Percentiles rank a stretch among this genome's conserved stretches.
These are phyloP conservation scores for Umimayanthus chanpuru DNA, from an alignment of 92 coral and sea anemone species.

Conservation along the genomic window DNA sequence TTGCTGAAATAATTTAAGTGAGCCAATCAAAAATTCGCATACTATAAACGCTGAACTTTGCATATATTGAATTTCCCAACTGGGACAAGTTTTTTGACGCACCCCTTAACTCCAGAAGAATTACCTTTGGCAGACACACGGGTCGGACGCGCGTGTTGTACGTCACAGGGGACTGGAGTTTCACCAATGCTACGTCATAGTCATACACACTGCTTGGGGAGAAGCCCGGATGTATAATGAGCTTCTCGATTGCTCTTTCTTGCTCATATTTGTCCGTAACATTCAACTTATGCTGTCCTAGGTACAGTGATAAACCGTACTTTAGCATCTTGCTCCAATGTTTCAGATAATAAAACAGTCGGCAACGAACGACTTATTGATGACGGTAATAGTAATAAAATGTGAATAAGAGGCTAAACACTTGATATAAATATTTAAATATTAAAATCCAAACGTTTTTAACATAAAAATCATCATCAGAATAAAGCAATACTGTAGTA, in stretches of 20 bases:
- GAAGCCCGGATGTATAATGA: slow-evolving; percentile 73
- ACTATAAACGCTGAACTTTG: too few relatives aligned
- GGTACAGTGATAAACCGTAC: background rate
- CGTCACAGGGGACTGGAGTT: slow-evolving; percentile 69
- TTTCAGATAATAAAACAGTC: too few relatives aligned
- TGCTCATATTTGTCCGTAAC: slow-evolving; percentile 77
- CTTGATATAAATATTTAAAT: too few relatives aligned
- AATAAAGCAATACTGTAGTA: too few relatives aligned
- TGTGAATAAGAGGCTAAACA: too few relatives aligned
- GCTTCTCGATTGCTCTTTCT: slow-evolving; percentile 62
- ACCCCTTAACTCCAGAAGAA: background rate
- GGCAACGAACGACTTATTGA: background rate
- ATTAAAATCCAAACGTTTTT: too few relatives aligned
- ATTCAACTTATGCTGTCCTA: slow-evolving; percentile 84
- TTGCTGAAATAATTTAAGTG: too few relatives aligned
- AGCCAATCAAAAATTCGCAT: too few relatives aligned
- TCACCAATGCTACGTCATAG: slow-evolving; percentile 89
- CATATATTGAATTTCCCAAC: too few relatives aligned
- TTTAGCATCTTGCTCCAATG: background rate
- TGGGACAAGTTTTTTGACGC: background rate
- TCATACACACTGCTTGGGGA: slow-evolving; percentile 61
- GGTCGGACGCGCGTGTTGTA: slow-evolving; percentile 84
- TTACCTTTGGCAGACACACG: slow-evolving; percentile 74
- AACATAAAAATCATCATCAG: too few relatives aligned
- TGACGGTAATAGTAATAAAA: too few relatives aligned